Evolutionary conservation across 2,888 invertebrate genomes (phyloP).

Genomic region (Crematogaster levior): DNA sequence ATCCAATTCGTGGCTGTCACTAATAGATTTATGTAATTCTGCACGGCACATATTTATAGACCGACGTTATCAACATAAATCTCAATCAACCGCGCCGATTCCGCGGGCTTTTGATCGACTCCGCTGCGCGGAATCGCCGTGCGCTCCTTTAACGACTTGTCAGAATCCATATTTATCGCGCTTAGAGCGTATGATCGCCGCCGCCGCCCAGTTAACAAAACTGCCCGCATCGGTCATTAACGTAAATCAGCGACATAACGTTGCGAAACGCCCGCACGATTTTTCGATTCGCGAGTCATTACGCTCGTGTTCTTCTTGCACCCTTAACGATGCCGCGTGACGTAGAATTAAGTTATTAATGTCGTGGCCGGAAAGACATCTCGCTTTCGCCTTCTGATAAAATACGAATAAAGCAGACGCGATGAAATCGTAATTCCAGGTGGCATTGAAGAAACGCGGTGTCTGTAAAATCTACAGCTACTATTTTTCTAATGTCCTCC

Average conservation of each 20-base stretch:
- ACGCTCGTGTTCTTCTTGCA: background rate
- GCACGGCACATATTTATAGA: conserved; percentile 58
- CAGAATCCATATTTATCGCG: conserved; percentile 72
- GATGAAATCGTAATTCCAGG: background rate
- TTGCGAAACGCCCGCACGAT: conserved; percentile 21
- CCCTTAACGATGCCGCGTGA: conserved; percentile 14
- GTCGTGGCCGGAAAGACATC: background rate
- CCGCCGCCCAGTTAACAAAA: conserved; percentile 64
- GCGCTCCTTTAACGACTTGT: conserved; percentile 69
- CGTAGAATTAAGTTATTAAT: conserved; percentile 44
- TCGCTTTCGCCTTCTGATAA: background rate
- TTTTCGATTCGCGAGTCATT: conserved; percentile 32
- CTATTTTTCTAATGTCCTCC: background rate
- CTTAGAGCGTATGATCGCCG: conserved; percentile 62
- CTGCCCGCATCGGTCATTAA: conserved; percentile 64
- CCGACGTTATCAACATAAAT: conserved; percentile 73
- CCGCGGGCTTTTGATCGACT: conserved; percentile 66
- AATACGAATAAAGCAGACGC: conserved; percentile 7
- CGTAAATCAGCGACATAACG: conserved; percentile 67
- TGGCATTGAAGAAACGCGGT: background rate
- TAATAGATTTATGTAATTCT: conserved; percentile 70
- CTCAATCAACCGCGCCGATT: conserved; percentile 71
- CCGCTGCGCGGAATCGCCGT: conserved; percentile 48
- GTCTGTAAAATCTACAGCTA: conserved; percentile 8
- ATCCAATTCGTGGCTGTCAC: conserved; percentile 21